Evolutionary conservation across 2,113 vertebrate genomes (phyloP).

Genomic region (Pagrus major): DNA sequence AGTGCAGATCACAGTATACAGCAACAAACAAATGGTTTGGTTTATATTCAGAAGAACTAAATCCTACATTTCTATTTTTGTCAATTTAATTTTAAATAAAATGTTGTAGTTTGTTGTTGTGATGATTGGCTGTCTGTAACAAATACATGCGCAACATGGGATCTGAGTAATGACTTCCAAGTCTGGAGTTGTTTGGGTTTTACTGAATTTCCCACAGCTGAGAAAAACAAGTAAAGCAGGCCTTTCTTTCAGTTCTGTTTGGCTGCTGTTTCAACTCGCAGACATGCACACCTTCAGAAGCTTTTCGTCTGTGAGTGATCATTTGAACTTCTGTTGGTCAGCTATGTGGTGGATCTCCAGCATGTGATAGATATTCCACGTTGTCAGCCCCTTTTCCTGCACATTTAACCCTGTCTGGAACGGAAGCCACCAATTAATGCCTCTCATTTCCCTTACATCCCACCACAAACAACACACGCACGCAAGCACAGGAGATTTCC

Average conservation of each 20-base stretch:
- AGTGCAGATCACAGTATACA: not conserved
- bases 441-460: conserved; percentile 51
- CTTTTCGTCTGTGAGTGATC: not conserved
- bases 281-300: not conserved
- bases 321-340: not conserved
- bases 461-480: conserved; percentile 3
- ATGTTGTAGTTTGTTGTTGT: too few species aligned
- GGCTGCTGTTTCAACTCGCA: not conserved
- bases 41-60: not conserved
- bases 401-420: conserved; percentile 55
- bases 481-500: not conserved
- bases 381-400: conserved; percentile 40
- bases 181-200: not conserved
- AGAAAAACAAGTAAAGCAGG: not conserved
- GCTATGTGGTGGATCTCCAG: conserved; percentile 7
- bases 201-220: not conserved
- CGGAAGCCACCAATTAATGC: conserved; percentile 75
- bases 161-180: not conserved
- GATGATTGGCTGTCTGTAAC: too few species aligned
- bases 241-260: not conserved
- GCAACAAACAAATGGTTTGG: rapidly evolving
- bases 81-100: too few species aligned
- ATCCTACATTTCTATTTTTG: too few species aligned
- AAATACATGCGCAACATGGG: not conserved
- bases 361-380: conserved; percentile 8